A percentile compares a stretch with the other conserved stretches of the same genome.
Evolutionary conservation across 2,113 vertebrate genomes (phyloP).

Genomic region (Thamnaconus septentrionalis): DNA sequence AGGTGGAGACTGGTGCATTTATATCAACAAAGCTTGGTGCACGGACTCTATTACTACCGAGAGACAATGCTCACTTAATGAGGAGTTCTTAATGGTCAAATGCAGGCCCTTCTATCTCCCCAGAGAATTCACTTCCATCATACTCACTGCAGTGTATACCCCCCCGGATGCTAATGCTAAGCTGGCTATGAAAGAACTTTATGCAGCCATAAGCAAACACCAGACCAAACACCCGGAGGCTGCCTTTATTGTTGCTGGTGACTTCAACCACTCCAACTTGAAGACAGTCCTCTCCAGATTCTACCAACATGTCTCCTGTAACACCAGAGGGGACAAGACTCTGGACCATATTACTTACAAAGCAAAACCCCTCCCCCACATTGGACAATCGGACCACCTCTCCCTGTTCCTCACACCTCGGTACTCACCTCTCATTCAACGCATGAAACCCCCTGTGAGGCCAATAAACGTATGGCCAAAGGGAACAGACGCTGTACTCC

Average conservation of each 20-base stretch:
- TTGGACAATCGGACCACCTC: neutral
- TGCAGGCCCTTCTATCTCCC: neutral
- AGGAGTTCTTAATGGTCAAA: slow-evolving; percentile 1
- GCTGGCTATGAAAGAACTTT: neutral
- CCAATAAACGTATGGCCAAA: too few relatives aligned
- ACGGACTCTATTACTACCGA: neutral
- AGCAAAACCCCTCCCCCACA: neutral
- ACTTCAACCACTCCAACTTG: neutral
- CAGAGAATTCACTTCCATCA: neutral
- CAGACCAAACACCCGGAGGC: neutral
- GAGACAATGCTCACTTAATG: slow-evolving; percentile 8
- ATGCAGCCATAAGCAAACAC: neutral
- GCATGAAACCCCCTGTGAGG: too few relatives aligned
- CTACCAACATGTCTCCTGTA: neutral
- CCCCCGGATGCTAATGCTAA: neutral
- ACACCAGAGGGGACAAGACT: neutral
- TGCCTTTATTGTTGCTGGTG: neutral
- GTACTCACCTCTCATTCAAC: neutral
- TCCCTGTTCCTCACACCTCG: neutral
- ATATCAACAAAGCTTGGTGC: slow-evolving; percentile 7
- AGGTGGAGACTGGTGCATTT: slow-evolving; percentile 8
- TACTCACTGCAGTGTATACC: neutral
- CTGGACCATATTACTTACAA: neutral
- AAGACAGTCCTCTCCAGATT: neutral
- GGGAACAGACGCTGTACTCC: too few relatives aligned